Percentiles rank a stretch among this genome's conserved stretches.
These are phyloP conservation scores for Dione juno DNA, from an alignment of 2,888 invertebrate genomes.

Conservation along the genomic window DNA sequence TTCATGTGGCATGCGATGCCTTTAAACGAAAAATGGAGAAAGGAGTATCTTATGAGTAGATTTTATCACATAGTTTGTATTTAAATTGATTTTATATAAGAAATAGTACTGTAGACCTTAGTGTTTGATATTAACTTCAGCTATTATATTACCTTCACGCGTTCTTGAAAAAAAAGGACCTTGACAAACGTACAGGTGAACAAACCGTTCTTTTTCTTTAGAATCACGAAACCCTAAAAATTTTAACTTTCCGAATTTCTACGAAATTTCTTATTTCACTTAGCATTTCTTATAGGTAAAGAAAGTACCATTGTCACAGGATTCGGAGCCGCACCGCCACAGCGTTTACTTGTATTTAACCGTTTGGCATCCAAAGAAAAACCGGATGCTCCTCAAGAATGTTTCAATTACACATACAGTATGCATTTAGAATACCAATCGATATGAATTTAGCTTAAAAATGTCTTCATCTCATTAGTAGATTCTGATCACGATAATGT, in stretches of 20 bases:
- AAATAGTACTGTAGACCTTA: no score
- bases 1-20: not conserved
- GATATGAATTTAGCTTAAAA: slow-evolving; percentile 17
- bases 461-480: slow-evolving; percentile 9
- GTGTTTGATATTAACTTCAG: no score
- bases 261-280: no score
- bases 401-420: slow-evolving; percentile 2
- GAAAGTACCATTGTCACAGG: not conserved
- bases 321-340: not conserved
- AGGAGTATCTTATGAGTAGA: not conserved
- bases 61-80: no score
- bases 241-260: no score
- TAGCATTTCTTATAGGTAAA: not conserved
- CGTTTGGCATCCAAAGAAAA: slow-evolving; percentile 1
- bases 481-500: slow-evolving; percentile 31
- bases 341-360: not conserved
- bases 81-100: no score
- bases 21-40: not conserved
- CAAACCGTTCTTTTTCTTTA: no score
- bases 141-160: no score
- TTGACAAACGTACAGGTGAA: no score
- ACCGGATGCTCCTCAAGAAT: slow-evolving; percentile 16
- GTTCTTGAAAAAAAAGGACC: no score
- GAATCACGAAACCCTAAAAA: no score
- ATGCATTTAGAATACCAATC: slow-evolving; percentile 16